A percentile compares a stretch with the other conserved stretches of the same genome.
Evolutionary conservation across 35 echinoderm and acorn worm genomes (phyloP).

Genomic region (Ophiothrix spiculata): DNA sequence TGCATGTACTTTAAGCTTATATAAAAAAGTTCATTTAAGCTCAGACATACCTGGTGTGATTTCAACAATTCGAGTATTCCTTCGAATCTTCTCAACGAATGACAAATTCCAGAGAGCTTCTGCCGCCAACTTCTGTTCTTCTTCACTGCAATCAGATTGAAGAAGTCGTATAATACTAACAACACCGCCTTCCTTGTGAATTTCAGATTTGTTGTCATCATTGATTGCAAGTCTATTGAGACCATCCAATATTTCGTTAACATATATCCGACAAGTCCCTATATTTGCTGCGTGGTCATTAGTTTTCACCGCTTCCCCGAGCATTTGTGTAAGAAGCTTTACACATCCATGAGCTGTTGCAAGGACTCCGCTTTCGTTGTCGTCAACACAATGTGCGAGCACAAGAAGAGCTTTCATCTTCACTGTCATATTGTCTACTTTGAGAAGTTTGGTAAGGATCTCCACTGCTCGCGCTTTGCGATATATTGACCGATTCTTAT

Average conservation of each 20-base stretch:
- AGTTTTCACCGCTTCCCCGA: not conserved
- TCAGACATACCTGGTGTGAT: not conserved
- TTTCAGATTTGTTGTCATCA: not conserved
- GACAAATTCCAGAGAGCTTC: not conserved
- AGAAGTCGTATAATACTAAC: not conserved
- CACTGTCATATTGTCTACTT: not conserved
- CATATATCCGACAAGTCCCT: not conserved
- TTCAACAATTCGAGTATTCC: not conserved
- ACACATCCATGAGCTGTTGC: constrained; percentile 1
- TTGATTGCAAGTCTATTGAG: not conserved
- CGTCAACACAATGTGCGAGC: not conserved
- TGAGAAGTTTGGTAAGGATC: not conserved
- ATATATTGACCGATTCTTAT: not conserved
- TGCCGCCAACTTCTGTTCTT: not conserved
- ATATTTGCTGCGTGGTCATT: not conserved
- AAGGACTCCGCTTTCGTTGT: not conserved
- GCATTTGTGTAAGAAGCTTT: not conserved
- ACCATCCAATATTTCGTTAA: not conserved
- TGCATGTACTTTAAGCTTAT: no score
- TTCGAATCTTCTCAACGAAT: not conserved
- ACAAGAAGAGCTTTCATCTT: not conserved
- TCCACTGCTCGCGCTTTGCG: not conserved
- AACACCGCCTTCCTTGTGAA: not conserved
- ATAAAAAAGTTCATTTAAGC: no score
- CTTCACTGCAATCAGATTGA: not conserved